Percentiles rank a stretch among this genome's conserved stretches.
phyloP scores from a whole-genome alignment of 2,113 vertebrate species.

The Quiscalus mexicanus region DNA sequence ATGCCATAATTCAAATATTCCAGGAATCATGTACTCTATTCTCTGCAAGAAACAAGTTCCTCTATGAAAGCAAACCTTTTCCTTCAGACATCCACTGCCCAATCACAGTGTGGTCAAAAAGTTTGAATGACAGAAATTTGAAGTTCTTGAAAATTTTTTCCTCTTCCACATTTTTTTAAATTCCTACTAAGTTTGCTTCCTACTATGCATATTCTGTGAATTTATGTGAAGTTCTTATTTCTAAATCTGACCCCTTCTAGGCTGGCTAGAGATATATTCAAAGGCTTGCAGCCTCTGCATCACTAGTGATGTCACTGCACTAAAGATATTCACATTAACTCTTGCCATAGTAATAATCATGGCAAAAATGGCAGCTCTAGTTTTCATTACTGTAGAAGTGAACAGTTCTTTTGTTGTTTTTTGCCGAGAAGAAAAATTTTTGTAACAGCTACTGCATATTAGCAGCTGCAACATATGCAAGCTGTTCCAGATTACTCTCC shows the following conservation, averaged over 20 bases:
- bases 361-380: neutral
- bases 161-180: neutral
- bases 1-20: conserved; percentile 42
- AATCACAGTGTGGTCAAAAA: neutral
- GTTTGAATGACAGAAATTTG: neutral
- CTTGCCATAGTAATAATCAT: neutral
- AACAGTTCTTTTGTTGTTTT: neutral
- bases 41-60: conserved; percentile 20
- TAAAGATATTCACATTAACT: neutral
- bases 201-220: neutral
- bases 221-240: neutral
- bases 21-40: conserved; percentile 9
- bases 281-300: neutral
- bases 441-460: neutral
- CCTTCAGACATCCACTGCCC: neutral
- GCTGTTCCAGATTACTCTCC: neutral
- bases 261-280: neutral
- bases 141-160: neutral
- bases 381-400: neutral
- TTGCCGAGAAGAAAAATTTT: neutral
- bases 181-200: neutral
- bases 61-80: neutral
- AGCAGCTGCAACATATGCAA: neutral
- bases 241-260: neutral
- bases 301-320: neutral